phyloP scores from a whole-genome alignment of 2,797 vertebrate genomes.

The Helostoma temminkii region DNA sequence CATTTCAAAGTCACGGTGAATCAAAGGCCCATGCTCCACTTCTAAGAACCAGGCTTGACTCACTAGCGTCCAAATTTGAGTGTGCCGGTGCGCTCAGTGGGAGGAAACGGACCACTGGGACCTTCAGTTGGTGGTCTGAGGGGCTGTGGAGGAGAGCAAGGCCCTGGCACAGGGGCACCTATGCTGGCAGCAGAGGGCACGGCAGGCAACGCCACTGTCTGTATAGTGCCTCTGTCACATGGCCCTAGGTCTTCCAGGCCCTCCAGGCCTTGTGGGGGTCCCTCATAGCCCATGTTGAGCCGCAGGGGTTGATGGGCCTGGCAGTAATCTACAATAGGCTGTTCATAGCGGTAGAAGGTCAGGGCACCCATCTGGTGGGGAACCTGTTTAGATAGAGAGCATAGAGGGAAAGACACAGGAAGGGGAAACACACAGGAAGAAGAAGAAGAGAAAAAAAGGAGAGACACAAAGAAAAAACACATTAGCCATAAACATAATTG shows the following conservation, averaged over 20 bases:
- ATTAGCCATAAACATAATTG: slow-evolving; percentile 34
- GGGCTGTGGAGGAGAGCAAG: slow-evolving; percentile 73
- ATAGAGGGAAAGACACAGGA: slow-evolving; percentile 15
- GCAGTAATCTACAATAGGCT: slow-evolving; percentile 95
- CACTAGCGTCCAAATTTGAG: slow-evolving; percentile 86
- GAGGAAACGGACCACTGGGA: slow-evolving; percentile 68
- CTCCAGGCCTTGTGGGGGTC: slow-evolving; percentile 83
- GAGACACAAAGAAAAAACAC: slow-evolving; percentile 18
- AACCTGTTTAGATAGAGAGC: slow-evolving; percentile 81
- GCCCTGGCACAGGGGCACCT: slow-evolving; percentile 61
- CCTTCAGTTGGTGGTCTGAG: slow-evolving; percentile 78
- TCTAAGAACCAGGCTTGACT: slow-evolving; percentile 22
- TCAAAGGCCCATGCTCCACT: slow-evolving; percentile 44
- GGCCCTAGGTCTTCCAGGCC: slow-evolving; percentile 81
- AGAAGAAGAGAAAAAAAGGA: slow-evolving; percentile 1
- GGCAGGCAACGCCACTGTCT: slow-evolving; percentile 84
- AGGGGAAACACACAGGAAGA: slow-evolving; percentile 15
- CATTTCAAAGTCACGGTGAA: slow-evolving; percentile 60
- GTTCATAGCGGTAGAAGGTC: slow-evolving; percentile 96
- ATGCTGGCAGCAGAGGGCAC: slow-evolving; percentile 78
- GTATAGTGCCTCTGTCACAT: slow-evolving; percentile 83
- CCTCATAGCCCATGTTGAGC: slow-evolving; percentile 93
- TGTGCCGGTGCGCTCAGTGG: slow-evolving; percentile 80
- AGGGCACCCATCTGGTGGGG: slow-evolving; percentile 95
- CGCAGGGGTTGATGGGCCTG: slow-evolving; percentile 96